Conservation (phyloP, 2,888 invertebrate genomes). For the Rhingia campestris region DNA sequence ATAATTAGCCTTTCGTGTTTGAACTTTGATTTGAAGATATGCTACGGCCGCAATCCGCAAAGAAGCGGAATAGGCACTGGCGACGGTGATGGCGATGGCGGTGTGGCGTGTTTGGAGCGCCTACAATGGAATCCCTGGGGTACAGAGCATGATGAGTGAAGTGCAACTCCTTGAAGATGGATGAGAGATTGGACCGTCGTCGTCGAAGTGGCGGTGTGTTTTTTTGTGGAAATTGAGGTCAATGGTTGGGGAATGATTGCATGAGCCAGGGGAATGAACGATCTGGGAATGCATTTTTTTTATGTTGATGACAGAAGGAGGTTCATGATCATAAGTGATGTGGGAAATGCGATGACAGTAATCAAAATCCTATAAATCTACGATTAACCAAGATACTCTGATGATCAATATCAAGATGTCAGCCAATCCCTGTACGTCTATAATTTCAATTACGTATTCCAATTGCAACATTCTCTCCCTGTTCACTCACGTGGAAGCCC, state of each 20-base stretch:
- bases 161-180: slow-evolving; percentile 17
- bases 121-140: neutral
- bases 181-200: slow-evolving; percentile 10
- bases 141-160: slow-evolving; percentile 25
- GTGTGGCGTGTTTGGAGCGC: slow-evolving; percentile 31
- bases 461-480: neutral
- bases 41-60: slow-evolving; percentile 17
- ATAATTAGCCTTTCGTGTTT: slow-evolving; percentile 71
- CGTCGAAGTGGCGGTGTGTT: neutral
- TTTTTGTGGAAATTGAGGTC: slow-evolving; percentile 12
- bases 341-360: too few species aligned
- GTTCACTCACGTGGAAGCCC: slow-evolving; percentile 37
- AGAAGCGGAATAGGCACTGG: neutral
- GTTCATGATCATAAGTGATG: too few species aligned
- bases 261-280: neutral
- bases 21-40: slow-evolving; percentile 51
- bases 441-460: too few species aligned
- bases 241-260: slow-evolving; percentile 2
- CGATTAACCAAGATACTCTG: too few species aligned
- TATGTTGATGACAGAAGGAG: too few species aligned
- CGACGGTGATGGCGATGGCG: neutral
- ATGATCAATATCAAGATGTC: too few species aligned
- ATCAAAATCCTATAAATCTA: too few species aligned
- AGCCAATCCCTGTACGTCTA: too few species aligned
- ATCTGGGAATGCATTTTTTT: too few species aligned